Evolutionary conservation across 2,797 vertebrate genomes (phyloP), one percentile per base, ranked within the genome.

Genomic region (Poeciliopsis gracilis): DNA sequence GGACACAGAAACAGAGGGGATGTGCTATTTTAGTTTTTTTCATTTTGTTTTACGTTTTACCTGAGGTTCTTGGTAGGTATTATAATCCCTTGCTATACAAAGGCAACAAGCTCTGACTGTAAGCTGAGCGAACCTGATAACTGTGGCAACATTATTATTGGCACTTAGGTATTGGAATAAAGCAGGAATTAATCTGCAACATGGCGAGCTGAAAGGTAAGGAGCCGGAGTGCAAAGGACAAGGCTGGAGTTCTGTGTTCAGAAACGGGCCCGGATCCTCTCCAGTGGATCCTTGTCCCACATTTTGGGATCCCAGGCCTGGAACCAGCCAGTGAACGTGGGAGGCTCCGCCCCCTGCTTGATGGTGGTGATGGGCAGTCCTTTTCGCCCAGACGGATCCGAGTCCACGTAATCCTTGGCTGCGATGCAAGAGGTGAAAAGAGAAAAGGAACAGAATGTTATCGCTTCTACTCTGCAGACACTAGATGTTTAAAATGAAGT

Each of bases 291-390:
- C 0, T 57, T 91, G 0, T 95, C 93, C 96, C 96, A 97, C 95
- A 96, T 94, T 45, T 93, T 93, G 57, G 84, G 0, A 79, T 97
- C 96, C 96, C 96, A 97, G 28, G 93, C 96, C 80, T 96, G 95
- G 94, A 96, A 97, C 96, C 96, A 97, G 86, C 96, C 96, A 38
- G 91, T 95, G 90, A 96, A 97, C 0, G 91, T 96, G 11, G 91
- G 91, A 12, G 96, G 96, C 82, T 97, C 96, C 0, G 82, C 77
- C 36, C 94, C 96, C 82, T 96, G 96, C 83, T 95, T 96, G 82
- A 97, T 91, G 86, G 93, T 95, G 77, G 83, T 84, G 84, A 96
- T 86, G 79, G 96, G 88, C 5, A 94, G 86, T 3, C 95, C 95
- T 18, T 1, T 75, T 38, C 96, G 94, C 38, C 95, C 95, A 25